Percentiles rank a stretch among this genome's conserved stretches.
Conservation (phyloP, 2,113 vertebrate genomes). For the Asarcornis scutulata region DNA sequence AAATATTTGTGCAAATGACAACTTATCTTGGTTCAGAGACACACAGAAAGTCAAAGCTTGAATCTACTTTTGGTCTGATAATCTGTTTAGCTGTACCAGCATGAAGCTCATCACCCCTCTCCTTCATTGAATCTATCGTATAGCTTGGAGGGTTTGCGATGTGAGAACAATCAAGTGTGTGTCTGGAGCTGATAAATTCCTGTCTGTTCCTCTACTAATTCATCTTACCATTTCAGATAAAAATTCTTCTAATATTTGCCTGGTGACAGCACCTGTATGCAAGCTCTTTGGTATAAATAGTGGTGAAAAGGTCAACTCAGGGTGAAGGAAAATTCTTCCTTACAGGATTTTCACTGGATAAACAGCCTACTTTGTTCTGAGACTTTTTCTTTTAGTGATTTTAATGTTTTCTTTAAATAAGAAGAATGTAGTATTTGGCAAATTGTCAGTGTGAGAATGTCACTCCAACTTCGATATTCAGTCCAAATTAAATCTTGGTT, state of each 20-base stretch:
- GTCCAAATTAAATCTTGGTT: neutral
- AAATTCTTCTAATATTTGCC: slow-evolving; percentile 81
- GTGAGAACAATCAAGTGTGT: neutral
- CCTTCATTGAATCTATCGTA: neutral
- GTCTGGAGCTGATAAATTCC: neutral
- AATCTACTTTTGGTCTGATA: neutral
- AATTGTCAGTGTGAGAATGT: neutral
- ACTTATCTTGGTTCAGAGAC: neutral
- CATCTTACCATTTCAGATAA: slow-evolving; percentile 74
- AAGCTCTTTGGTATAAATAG: slow-evolving; percentile 79
- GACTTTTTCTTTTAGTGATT: neutral
- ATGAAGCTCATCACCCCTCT: neutral
- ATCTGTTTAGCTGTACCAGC: too few species aligned
- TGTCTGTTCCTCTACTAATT: neutral
- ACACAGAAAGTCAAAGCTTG: neutral
- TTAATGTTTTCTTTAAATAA: neutral
- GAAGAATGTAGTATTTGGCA: neutral
- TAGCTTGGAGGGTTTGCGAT: neutral
- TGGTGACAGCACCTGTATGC: slow-evolving; percentile 80
- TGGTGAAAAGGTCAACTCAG: slow-evolving; percentile 72
- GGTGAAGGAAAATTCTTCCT: slow-evolving; percentile 33
- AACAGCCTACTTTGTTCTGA: neutral
- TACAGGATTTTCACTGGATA: neutral
- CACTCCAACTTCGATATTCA: neutral
- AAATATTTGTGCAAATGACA: neutral